Evolutionary conservation across 2,888 invertebrate genomes (phyloP).

Genomic region (Lacanobia oleracea): DNA sequence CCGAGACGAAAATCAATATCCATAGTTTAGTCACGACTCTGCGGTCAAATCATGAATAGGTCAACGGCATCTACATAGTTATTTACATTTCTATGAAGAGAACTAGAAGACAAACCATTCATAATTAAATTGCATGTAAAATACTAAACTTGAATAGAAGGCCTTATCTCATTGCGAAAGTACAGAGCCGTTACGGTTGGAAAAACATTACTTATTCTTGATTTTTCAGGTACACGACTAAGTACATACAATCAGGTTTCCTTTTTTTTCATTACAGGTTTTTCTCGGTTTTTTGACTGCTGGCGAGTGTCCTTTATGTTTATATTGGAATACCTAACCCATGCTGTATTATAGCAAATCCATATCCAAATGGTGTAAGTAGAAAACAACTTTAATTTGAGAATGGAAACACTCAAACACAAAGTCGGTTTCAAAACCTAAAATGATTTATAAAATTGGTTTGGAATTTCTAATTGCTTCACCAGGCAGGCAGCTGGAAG

Average conservation of each 20-base stretch:
- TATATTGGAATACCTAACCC: too few species aligned
- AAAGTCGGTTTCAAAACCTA: not conserved
- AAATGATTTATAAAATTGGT: not conserved
- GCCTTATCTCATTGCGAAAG: not conserved
- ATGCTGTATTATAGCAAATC: too few species aligned
- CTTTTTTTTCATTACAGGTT: too few species aligned
- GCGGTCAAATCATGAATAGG: conserved; percentile 43
- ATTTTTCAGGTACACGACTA: too few species aligned
- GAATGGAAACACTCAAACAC: too few species aligned
- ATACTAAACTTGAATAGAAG: not conserved
- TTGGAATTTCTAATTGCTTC: conserved; percentile 1
- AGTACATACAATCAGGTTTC: too few species aligned
- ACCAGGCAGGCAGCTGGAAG: conserved; percentile 20
- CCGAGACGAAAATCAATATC: conserved; percentile 8
- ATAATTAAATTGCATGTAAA: not conserved
- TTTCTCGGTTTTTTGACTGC: too few species aligned
- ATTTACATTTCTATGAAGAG: conserved; percentile 30
- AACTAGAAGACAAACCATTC: conserved; percentile 12
- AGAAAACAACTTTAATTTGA: too few species aligned
- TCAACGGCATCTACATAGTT: conserved; percentile 28
- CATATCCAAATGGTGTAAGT: too few species aligned
- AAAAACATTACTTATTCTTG: not conserved
- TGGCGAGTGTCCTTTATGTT: too few species aligned
- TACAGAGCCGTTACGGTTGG: not conserved
- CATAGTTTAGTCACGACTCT: conserved; percentile 32